Percentiles rank a stretch among this genome's conserved stretches.
Conservation (phyloP, 2,113 vertebrate species). For the Ptilorrhoa leucosticta region DNA sequence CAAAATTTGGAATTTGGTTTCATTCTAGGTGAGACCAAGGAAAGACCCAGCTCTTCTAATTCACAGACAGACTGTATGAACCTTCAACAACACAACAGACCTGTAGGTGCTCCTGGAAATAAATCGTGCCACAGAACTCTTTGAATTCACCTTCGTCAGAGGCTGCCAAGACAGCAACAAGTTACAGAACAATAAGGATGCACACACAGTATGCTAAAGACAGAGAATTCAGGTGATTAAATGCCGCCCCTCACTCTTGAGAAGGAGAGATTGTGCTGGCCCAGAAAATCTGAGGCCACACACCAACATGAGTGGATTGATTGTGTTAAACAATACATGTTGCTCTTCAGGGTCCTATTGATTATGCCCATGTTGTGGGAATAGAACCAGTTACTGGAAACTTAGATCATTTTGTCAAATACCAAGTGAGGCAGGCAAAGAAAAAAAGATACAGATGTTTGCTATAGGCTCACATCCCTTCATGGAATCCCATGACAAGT, state of each 20-base stretch:
- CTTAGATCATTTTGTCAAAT: neutral
- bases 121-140: neutral
- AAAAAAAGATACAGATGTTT: neutral
- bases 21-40: neutral
- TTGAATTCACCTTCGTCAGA: neutral
- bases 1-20: neutral
- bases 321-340: accelerated
- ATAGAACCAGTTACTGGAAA: neutral
- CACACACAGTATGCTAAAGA: neutral
- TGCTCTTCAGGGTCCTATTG: neutral
- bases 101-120: neutral
- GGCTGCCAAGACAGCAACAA: neutral
- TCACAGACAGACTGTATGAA: neutral
- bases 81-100: neutral
- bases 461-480: neutral
- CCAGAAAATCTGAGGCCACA: neutral
- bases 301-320: neutral
- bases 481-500: neutral
- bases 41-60: neutral
- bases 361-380: neutral
- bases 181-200: neutral
- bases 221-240: neutral
- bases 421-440: neutral
- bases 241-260: neutral
- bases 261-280: neutral